Conservation (phyloP, 2,888 invertebrate species). For the Therioaphis trifolii region DNA sequence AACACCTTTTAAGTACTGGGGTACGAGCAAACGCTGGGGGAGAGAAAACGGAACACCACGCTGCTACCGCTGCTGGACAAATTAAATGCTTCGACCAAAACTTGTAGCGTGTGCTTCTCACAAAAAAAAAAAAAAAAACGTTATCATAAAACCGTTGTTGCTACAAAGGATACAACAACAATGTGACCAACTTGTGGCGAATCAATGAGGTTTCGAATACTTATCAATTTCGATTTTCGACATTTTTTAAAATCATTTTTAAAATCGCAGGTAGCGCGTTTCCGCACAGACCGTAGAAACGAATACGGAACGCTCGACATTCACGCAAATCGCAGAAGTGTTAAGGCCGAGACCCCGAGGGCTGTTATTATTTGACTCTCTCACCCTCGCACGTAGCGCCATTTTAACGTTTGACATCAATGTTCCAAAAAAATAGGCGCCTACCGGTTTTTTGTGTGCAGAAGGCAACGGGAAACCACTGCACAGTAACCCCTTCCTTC, state of each 20-base stretch:
- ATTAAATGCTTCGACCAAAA: constrained; percentile 28
- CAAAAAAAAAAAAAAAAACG: constrained; percentile 32
- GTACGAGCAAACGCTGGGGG: neutral
- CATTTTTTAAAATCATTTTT: neutral
- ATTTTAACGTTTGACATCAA: too few relatives aligned
- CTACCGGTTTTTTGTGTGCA: too few relatives aligned
- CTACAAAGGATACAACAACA: constrained; percentile 40
- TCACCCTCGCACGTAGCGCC: too few relatives aligned
- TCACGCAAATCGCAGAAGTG: too few relatives aligned
- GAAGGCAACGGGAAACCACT: too few relatives aligned
- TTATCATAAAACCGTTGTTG: constrained; percentile 58
- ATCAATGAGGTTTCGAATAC: constrained; percentile 42
- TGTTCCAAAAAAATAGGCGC: too few relatives aligned
- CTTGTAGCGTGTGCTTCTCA: constrained; percentile 52
- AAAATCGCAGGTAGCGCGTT: neutral
- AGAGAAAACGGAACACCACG: constrained; percentile 22
- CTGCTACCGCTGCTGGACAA: neutral
- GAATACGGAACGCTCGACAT: too few relatives aligned
- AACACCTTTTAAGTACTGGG: neutral
- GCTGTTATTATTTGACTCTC: too few relatives aligned
- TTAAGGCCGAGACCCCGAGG: too few relatives aligned
- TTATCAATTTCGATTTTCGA: neutral
- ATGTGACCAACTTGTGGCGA: constrained; percentile 29
- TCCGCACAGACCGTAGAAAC: too few relatives aligned
- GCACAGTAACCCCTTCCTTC: too few relatives aligned